Percentiles rank a stretch among this genome's conserved stretches.
Conservation (phyloP, 2,113 vertebrate species). For the Limanda limanda region DNA sequence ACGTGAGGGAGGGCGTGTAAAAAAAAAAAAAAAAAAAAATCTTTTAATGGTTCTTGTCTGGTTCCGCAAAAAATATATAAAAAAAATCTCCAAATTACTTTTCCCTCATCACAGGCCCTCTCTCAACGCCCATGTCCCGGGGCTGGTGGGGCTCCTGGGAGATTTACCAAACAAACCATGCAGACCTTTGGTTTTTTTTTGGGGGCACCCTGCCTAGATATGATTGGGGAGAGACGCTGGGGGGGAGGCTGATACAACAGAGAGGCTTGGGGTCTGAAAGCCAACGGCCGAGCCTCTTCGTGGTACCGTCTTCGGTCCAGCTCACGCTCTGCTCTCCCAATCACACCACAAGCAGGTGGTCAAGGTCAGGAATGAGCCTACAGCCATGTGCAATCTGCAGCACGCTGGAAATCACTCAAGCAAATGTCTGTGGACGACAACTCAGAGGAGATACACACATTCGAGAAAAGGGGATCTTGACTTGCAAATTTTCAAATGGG, state of each 20-base stretch:
- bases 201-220: constrained; percentile 86
- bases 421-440: constrained; percentile 37
- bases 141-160: constrained; percentile 82
- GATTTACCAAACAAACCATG: constrained; percentile 89
- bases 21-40: not conserved
- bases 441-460: constrained; percentile 51
- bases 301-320: constrained; percentile 39
- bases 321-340: constrained; percentile 45
- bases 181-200: constrained; percentile 80
- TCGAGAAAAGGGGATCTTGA: constrained; percentile 13
- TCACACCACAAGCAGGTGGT: constrained; percentile 64
- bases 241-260: constrained; percentile 45
- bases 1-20: constrained; percentile 91
- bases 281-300: constrained; percentile 23
- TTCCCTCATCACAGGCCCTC: constrained; percentile 80
- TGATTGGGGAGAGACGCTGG: constrained; percentile 62
- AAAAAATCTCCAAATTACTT: constrained; percentile 17
- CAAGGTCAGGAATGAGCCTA: constrained; percentile 64
- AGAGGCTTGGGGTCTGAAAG: constrained; percentile 41
- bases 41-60: not conserved
- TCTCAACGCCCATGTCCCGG: constrained; percentile 94
- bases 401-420: constrained; percentile 39
- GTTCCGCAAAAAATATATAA: constrained; percentile 1
- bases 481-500: constrained; percentile 30
- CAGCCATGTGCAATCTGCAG: constrained; percentile 43